A percentile compares a stretch with the other conserved stretches of the same genome.
phyloP scores from a whole-genome alignment of 2,888 invertebrate species.

The Aleiodes alternator region DNA sequence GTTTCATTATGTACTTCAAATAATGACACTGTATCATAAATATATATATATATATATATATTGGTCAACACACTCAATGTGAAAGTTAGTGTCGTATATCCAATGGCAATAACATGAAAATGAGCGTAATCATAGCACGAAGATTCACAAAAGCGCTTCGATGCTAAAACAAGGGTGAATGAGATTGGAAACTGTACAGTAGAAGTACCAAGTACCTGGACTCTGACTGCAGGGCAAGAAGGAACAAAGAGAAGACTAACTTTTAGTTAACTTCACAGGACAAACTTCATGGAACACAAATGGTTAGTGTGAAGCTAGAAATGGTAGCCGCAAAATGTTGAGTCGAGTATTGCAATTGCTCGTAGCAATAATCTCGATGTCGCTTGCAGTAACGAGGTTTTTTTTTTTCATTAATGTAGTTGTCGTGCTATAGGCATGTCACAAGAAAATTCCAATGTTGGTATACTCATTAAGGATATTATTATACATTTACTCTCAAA shows the following conservation, averaged over 20 bases:
- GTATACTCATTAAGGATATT: too few species aligned
- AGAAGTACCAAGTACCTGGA: too few species aligned
- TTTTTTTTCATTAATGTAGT: background rate
- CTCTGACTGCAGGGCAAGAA: background rate
- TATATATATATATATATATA: too few species aligned
- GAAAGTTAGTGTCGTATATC: too few species aligned
- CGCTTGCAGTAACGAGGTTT: background rate
- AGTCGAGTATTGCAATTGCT: constrained; percentile 9
- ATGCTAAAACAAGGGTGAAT: constrained; percentile 1
- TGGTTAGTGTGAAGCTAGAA: constrained; percentile 17
- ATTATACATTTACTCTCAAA: too few species aligned
- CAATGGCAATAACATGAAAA: too few species aligned
- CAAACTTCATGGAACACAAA: constrained; percentile 9
- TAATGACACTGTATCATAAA: too few species aligned
- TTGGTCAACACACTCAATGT: too few species aligned
- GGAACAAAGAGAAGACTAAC: constrained; percentile 7
- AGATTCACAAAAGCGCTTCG: background rate
- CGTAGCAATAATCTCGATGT: background rate
- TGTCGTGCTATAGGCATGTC: too few species aligned
- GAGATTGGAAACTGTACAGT: background rate
- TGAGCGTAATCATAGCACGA: too few species aligned
- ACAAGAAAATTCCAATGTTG: too few species aligned
- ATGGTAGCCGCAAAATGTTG: constrained; percentile 6
- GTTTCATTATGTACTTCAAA: too few species aligned
- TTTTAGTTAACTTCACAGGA: constrained; percentile 2